Conservation (phyloP, 2,888 invertebrate genomes). For the Liodrosophila aerea region DNA sequence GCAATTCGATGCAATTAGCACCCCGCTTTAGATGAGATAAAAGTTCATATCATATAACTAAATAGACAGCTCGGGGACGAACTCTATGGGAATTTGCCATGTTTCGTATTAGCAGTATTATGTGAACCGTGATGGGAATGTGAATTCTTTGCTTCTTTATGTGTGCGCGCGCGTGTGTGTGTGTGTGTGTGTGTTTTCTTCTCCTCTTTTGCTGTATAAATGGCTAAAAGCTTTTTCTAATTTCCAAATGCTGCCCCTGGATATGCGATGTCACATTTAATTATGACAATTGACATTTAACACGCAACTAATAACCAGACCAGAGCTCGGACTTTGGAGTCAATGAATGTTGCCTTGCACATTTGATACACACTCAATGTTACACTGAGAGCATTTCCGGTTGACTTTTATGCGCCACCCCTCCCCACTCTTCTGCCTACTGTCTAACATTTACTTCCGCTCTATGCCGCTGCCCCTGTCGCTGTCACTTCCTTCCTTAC, state of each 20-base stretch:
- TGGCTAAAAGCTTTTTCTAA: conserved; percentile 72
- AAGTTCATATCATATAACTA: conserved; percentile 39
- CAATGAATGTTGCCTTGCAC: conserved; percentile 30
- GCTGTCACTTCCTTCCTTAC: conserved; percentile 38
- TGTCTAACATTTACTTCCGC: conserved; percentile 42
- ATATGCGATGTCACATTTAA: conserved; percentile 59
- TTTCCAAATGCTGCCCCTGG: conserved; percentile 44
- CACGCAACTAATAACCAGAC: conserved; percentile 63
- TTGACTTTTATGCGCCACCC: conserved; percentile 6
- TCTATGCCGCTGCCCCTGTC: conserved; percentile 28
- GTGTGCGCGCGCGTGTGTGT: too few relatives aligned
- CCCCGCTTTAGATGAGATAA: conserved; percentile 61
- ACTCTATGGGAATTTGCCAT: conserved; percentile 39
- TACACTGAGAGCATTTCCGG: conserved; percentile 49
- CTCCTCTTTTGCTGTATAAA: conserved; percentile 15
- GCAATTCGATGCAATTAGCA: conserved; percentile 64
- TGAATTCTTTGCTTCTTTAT: conserved; percentile 8
- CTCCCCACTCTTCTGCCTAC: conserved; percentile 3
- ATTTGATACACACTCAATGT: conserved; percentile 26
- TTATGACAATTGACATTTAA: conserved; percentile 69
- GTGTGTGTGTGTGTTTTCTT: too few relatives aligned
- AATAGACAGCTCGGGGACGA: conserved; percentile 19
- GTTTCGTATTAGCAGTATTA: conserved; percentile 17
- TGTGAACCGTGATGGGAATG: conserved; percentile 17
- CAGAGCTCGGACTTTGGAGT: conserved; percentile 2